Conservation (phyloP, 2,888 invertebrate genomes). For the Andrena trimmerana region DNA sequence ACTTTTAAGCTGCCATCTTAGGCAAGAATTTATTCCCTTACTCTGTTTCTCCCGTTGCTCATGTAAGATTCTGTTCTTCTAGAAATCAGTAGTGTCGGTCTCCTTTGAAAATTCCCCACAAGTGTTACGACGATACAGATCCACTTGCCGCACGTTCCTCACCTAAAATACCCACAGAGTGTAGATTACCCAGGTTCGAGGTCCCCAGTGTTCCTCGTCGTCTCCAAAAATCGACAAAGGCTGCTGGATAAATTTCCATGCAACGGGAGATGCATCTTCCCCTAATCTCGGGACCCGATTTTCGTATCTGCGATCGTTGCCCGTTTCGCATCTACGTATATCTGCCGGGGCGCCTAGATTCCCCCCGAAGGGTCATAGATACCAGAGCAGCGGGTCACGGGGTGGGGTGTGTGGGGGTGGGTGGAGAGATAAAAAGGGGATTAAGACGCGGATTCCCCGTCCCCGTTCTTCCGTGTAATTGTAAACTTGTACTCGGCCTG, state of each 20-base stretch:
- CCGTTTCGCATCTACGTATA: conserved; percentile 21
- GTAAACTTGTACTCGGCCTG: conserved; percentile 69
- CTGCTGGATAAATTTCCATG: conserved; percentile 21
- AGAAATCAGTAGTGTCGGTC: too few relatives aligned
- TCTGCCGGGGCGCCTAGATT: conserved; percentile 17
- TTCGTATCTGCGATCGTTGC: conserved; percentile 47
- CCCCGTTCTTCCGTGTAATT: conserved; percentile 71
- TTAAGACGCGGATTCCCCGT: conserved; percentile 58
- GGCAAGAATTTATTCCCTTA: not conserved
- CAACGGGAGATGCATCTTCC: conserved; percentile 26
- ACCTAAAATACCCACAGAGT: not conserved
- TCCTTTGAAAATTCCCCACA: too few relatives aligned
- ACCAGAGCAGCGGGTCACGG: not conserved
- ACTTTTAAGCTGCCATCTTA: conserved; percentile 26
- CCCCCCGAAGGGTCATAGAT: conserved; percentile 34
- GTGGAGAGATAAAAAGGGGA: conserved; percentile 61
- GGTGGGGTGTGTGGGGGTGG: not conserved
- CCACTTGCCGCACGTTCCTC: not conserved
- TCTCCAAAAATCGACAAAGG: not conserved
- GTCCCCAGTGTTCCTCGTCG: not conserved
- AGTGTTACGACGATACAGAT: too few relatives aligned
- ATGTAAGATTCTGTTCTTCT: too few relatives aligned
- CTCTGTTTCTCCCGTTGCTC: not conserved
- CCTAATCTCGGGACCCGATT: conserved; percentile 47
- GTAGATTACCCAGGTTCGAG: not conserved